These are phyloP conservation scores for Platyrinchus mystaceus DNA, from an alignment of 2,797 vertebrate genomes.

Conservation along the genomic window DNA sequence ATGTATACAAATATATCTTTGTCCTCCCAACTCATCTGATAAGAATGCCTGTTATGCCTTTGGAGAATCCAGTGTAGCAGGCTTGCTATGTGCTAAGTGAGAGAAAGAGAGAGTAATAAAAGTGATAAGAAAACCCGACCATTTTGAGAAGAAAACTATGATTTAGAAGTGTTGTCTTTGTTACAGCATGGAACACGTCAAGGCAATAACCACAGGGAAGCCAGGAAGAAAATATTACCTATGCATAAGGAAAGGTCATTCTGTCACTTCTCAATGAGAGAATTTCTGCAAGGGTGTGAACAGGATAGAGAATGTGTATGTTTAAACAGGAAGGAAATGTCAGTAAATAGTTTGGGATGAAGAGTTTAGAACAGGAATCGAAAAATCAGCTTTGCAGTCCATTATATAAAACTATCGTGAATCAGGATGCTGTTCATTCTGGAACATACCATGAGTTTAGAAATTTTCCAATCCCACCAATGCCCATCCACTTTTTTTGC, in stretches of 20 bases:
- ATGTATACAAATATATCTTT: not conserved
- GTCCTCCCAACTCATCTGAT: not conserved
- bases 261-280: not conserved
- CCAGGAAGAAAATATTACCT: not conserved
- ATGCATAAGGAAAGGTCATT: not conserved
- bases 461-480: not conserved
- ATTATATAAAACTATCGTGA: not conserved
- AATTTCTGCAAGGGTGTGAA: not conserved
- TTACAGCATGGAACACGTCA: not conserved
- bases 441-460: fast-evolving
- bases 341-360: not conserved
- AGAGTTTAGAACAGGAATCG: not conserved
- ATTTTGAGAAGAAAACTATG: not conserved
- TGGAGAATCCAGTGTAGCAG: not conserved
- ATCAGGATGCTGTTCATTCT: not conserved
- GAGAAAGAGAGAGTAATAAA: not conserved
- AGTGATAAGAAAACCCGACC: not conserved
- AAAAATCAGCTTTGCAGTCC: not conserved
- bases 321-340: not conserved
- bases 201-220: not conserved
- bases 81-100: not conserved
- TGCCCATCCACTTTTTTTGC: fast-evolving
- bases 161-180: not conserved
- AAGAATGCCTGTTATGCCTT: not conserved
- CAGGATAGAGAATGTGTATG: not conserved